Evolutionary conservation across 2,113 vertebrate species (phyloP).

Genomic region (Myotis lucifugus): DNA sequence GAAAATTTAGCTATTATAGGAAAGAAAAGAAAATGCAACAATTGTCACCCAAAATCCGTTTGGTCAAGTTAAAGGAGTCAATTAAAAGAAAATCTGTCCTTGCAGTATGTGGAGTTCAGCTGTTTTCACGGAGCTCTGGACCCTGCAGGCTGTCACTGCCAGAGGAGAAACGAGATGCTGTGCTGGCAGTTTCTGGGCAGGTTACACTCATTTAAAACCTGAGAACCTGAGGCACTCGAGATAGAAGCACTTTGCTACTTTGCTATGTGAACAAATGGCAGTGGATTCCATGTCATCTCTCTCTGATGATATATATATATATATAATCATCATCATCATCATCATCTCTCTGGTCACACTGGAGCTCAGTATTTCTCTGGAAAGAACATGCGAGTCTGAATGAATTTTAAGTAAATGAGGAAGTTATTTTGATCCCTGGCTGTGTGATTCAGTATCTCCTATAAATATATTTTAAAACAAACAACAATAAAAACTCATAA

Average conservation of each 20-base stretch:
- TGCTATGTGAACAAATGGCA: neutral
- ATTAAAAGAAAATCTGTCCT: constrained; percentile 44
- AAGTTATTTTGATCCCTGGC: neutral
- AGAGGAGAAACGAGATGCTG: neutral
- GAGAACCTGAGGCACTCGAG: neutral
- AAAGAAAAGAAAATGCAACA: constrained; percentile 43
- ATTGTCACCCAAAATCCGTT: constrained; percentile 17
- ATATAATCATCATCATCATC: no score
- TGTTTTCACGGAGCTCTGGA: neutral
- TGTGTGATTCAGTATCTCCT: neutral
- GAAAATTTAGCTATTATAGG: neutral
- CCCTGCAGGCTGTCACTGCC: neutral
- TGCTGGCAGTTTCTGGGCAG: neutral
- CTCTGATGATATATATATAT: no score
- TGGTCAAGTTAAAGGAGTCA: constrained; percentile 31
- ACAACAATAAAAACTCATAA: neutral
- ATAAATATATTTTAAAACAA: neutral
- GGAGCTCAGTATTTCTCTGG: neutral
- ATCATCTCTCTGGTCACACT: neutral
- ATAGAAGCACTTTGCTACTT: neutral
- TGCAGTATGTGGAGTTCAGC: neutral
- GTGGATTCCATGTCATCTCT: neutral
- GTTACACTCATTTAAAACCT: neutral
- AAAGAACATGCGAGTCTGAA: neutral
- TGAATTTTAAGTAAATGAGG: constrained; percentile 10